Evolutionary conservation across 30 jellyfish, hydroid and myxozoan genomes (phyloP), one percentile per base, ranked within the genome.

Genomic region (Turritopsis rubra): DNA sequence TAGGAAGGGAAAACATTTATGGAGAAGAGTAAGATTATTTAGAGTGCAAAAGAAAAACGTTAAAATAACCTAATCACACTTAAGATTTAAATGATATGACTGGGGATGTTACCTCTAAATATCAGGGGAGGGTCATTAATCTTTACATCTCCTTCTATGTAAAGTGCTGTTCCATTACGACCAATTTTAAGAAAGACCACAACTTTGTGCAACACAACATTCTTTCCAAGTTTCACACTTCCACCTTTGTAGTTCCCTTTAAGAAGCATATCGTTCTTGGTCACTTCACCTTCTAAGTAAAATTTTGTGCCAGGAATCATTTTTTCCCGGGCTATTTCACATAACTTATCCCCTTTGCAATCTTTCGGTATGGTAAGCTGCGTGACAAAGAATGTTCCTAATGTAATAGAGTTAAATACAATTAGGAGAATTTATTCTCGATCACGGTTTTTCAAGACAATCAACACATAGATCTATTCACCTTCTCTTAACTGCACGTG

Each of bases 331-430:
- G 90, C 93, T 70, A 86, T 83, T 52, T 76, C 90, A 85, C 97
- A 90, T 27, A 90, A 81, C 54, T 80, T 66, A 54, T 90, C 95
- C 24, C 92, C 92, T 73, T 90, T 85, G 88, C 97, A 90, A 52
- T 90, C 93, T 27, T 71, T 65, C 1, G 97, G 97, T 71, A 86
- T 72, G 28, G 92, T 86, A 21, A 85, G 29, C 17, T 26, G 83
- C 22, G 97, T 85, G 16, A 82, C 83, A 77, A 90, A 80, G 30
- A 72, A 29, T 26, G 87, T 90, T 1, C 97, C 97, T 90, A 31
- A 20, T 26, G n/a, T n/a, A n/a, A n/a, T n/a, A n/a, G n/a, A n/a
- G n/a, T n/a, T n/a, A n/a, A n/a, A n/a, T n/a, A n/a, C n/a, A n/a
- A n/a, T n/a, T n/a, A n/a, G n/a, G n/a, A n/a, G n/a, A 87, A n/a